Evolutionary conservation across 2,888 invertebrate genomes (phyloP).

Genomic region (Orgyia antiqua): DNA sequence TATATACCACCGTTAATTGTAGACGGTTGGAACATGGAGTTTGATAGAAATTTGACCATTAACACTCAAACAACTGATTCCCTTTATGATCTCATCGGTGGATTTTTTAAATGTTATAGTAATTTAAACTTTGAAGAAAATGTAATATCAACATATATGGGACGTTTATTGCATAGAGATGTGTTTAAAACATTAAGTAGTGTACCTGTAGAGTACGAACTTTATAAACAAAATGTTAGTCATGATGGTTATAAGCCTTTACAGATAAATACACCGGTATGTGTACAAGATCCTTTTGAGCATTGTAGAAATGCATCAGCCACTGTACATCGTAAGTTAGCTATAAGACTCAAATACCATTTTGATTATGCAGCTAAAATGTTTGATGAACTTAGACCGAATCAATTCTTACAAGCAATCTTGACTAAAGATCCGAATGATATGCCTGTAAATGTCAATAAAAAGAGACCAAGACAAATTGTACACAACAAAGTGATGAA

Average conservation of each 20-base stretch:
- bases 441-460: neutral
- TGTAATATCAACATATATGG: conserved; percentile 80
- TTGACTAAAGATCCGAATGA: conserved; percentile 15
- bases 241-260: conserved; percentile 33
- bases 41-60: conserved; percentile 40
- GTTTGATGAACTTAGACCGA: conserved; percentile 21
- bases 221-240: conserved; percentile 49
- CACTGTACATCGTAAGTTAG: conserved; percentile 32
- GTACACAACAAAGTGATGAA: conserved; percentile 17
- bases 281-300: conserved; percentile 81
- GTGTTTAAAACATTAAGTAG: conserved; percentile 37
- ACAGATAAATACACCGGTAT: conserved; percentile 50
- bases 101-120: conserved; percentile 81
- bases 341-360: conserved; percentile 19
- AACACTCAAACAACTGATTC: conserved; percentile 34
- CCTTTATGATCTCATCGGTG: conserved; percentile 72
- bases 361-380: conserved; percentile 28
- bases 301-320: conserved; percentile 68
- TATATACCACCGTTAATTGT: conserved; percentile 33
- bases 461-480: conserved; percentile 3
- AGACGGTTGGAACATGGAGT: conserved; percentile 80
- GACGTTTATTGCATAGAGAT: conserved; percentile 54
- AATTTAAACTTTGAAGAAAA: conserved; percentile 72
- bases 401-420: conserved; percentile 26
- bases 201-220: conserved; percentile 40